Evolutionary conservation across 2,113 vertebrate genomes (phyloP), one percentile per base, ranked within the genome.

Genomic region (Pyrgilauda ruficollis): DNA sequence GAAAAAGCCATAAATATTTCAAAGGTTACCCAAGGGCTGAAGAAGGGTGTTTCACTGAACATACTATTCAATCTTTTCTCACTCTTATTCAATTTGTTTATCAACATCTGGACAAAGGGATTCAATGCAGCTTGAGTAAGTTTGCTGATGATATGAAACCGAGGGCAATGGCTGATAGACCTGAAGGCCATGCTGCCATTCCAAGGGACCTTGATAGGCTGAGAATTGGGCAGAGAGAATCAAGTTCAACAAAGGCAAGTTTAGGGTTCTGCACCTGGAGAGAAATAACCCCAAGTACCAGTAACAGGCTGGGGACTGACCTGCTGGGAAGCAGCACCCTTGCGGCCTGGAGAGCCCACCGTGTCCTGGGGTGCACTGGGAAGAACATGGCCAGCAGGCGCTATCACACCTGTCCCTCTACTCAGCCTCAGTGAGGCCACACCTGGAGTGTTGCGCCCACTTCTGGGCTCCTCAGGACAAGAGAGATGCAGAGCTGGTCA

Each of bases 271-370:
- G 27, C 33, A 69, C 14, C 9, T 33, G 39, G 11, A 15, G 22
- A 67, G 27, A n/a, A 44, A 23, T 28, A 53, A 24, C 10, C 18
- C 39, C 39, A 53, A 39, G 28, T 6, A 11, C 12, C 33, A 69
- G 28, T 8, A 46, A 39, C 27, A 39, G 23, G 18, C 13, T 61
- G 55, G 27, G 22, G 18, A n/a, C 18, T 44, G 22, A 33, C 21
- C 22, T 77, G 33, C 17, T 37, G 37, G 37, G 19, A 37, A 33
- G 33, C 37, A 28, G 33, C 6, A 14, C 3, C 18, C 64, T 7
- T 39, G 46, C 0, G 0, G 15, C 33, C 73, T 61, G 15, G 18
- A 61, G 33, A 6, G 18, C 7, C 31, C 41, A 6, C 3, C 0
- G 0, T 8, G 13, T 13, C 15, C 46, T 23, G 28, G 23, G 18